Conservation (phyloP, 2,113 vertebrate genomes). For the Poeciliopsis prolifica region DNA sequence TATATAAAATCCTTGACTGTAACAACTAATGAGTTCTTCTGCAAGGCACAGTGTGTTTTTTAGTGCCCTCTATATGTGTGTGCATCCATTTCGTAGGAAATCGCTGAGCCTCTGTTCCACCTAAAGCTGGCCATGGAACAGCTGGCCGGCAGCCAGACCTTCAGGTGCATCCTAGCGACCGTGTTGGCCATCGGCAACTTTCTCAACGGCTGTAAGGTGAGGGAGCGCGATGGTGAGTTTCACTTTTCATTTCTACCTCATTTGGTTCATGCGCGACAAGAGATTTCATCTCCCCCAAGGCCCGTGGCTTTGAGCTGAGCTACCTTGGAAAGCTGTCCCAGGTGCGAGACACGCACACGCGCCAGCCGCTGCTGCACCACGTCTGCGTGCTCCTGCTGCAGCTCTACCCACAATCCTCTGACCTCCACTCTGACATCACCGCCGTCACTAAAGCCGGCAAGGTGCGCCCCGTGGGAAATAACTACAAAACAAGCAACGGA, state of each 20-base stretch:
- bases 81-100: slow-evolving; percentile 66
- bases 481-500: neutral
- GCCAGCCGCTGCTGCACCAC: slow-evolving; percentile 79
- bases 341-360: slow-evolving; percentile 79
- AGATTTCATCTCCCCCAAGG: slow-evolving; percentile 48
- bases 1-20: too few species aligned
- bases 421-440: slow-evolving; percentile 80
- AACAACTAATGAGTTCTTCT: neutral
- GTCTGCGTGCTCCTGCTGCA: slow-evolving; percentile 78
- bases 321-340: slow-evolving; percentile 83
- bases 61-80: neutral
- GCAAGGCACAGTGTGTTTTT: neutral
- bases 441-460: slow-evolving; percentile 76
- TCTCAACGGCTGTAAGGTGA: slow-evolving; percentile 81
- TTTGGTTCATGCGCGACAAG: neutral
- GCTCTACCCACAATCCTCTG: slow-evolving; percentile 79
- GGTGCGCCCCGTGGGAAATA: slow-evolving; percentile 47
- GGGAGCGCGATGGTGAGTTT: neutral
- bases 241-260: neutral
- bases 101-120: slow-evolving; percentile 82
- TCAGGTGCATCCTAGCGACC: slow-evolving; percentile 78
- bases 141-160: slow-evolving; percentile 77
- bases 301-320: slow-evolving; percentile 81
- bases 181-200: slow-evolving; percentile 83
- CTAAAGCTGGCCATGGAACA: slow-evolving; percentile 83